Evolutionary conservation across 2,113 vertebrate species (phyloP), one percentile per base, ranked within the genome.

Genomic region (Eulemur macaco): DNA sequence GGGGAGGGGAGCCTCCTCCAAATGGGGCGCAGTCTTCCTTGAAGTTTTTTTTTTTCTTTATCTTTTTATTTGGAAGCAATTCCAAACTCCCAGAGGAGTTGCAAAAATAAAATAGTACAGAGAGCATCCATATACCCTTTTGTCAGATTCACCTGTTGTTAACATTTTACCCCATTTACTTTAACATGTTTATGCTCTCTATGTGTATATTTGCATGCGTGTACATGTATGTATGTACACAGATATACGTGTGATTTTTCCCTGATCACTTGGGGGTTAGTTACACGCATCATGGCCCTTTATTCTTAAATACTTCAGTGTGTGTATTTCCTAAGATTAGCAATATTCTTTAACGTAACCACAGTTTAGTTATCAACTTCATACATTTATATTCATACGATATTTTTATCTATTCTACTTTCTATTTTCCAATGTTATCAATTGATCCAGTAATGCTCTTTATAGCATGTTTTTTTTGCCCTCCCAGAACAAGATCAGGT

Each of bases 401-500:
- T 64, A 45, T 86, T 89, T 91, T 89, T 25, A n/a, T 34, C 11
- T 50, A 13, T 21, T 71, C 66, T 58, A 50, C 17, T 50, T 11
- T 20, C 25, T 91, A 31, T 42, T 74, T 74, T 47, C 74, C 54
- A 54, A 8, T 71, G 73, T 58, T 78, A 71, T 68, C 84, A 21
- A 11, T 85, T 37, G 47, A 78, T 29, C 25, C 42, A 34, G 4
- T 69, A 63, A 47, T 89, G 29, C 63, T 82, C 66, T 82, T 69
- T 39, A 37, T 76, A 86, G 76, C 81, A n/a, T 64, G 37, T 82
- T 89, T 86, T 89, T 86, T 86, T 89, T 86, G 54, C 63, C 45
- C 34, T 47, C 29, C 47, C 39, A 56, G 52, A 34, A 76, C 45
- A 82, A 80, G 60, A 64, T 42, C 0, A 31, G 85, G 74, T 34